phyloP scores from a whole-genome alignment of 2,797 vertebrate species.

The Intellagama lesueurii region DNA sequence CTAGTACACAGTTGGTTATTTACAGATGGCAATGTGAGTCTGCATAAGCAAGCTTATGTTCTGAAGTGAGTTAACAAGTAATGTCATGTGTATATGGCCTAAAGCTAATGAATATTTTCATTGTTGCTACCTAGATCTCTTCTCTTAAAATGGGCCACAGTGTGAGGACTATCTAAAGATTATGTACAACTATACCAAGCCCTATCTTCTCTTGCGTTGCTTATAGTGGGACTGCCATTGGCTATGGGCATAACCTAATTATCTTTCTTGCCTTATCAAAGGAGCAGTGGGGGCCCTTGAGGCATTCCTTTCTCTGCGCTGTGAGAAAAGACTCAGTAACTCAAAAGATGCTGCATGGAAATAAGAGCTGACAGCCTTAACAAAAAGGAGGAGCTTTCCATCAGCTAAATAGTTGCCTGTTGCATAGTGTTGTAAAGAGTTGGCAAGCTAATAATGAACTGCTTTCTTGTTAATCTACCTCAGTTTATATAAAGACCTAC shows the following conservation, averaged over 20 bases:
- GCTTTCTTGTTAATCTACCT: too few species aligned
- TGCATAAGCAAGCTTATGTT: neutral
- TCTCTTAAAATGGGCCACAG: neutral
- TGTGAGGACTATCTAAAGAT: neutral
- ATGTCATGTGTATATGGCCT: neutral
- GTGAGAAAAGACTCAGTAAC: too few species aligned
- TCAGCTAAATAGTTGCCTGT: too few species aligned
- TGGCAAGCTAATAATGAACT: too few species aligned
- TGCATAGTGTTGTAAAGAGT: too few species aligned
- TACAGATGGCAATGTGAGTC: neutral
- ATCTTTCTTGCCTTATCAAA: neutral
- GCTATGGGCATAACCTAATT: neutral
- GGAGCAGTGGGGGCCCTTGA: neutral
- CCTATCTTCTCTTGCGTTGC: neutral
- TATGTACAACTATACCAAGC: neutral
- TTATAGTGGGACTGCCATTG: neutral
- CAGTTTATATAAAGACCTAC: too few species aligned
- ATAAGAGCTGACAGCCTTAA: too few species aligned
- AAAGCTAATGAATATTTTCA: neutral
- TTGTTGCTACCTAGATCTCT: neutral
- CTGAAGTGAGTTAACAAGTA: neutral
- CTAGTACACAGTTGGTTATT: neutral
- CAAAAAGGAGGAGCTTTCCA: too few species aligned
- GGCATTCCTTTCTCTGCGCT: too few species aligned
- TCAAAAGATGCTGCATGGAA: too few species aligned